Base-by-base conservation (phyloP, 2,888 invertebrate species). In the Phlogophora meticulosa region DNA sequence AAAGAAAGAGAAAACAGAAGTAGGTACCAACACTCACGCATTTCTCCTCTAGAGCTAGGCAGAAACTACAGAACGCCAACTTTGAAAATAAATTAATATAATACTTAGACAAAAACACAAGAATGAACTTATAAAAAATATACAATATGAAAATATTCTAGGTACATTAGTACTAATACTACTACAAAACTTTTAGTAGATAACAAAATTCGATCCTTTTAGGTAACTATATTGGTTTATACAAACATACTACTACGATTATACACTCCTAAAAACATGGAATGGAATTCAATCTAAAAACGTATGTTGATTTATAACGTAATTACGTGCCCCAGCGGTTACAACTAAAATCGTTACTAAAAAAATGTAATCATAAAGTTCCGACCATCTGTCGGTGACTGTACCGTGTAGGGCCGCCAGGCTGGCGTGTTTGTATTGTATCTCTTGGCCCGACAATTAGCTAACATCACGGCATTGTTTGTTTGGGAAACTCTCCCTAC, bases 371-470 rank as follows among this genome's bases (percentile, higher is more conserved):
- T 62, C 49, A 59, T 22, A 68, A 72, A 61, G 36, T 66, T 67
- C 28, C 15, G 40, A 15, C 48, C 69, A 61, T 61, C 59, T 73
- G 75, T 58, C 43, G 11, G 20, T 24, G 57, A 72, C 57, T 62
- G 70, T 74, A 77, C 63, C 24, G 20, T 77, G 49, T 58, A 13
- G 40, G 52, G 61, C 66, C 52, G 38, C 55, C 68, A 70, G 55
- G 38, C 64, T n/a, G 28, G 53, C 61, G 48, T 84, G 83, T 85
- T 83, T 83, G 76, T 80, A 84, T 87, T 85, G 76, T 85, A 82
- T 90, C 87, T 88, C 87, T 88, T 80, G 85, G 82, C 74, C 80
- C 81, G 72, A 86, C 87, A 90, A 90, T 90, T 88, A 87, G 83
- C 84, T 80, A 87, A 87, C 84, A 83, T 82, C 78, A 63, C 68